Base-by-base conservation (phyloP, 2,797 vertebrate genomes). In the Galaxias olidus region DNA sequence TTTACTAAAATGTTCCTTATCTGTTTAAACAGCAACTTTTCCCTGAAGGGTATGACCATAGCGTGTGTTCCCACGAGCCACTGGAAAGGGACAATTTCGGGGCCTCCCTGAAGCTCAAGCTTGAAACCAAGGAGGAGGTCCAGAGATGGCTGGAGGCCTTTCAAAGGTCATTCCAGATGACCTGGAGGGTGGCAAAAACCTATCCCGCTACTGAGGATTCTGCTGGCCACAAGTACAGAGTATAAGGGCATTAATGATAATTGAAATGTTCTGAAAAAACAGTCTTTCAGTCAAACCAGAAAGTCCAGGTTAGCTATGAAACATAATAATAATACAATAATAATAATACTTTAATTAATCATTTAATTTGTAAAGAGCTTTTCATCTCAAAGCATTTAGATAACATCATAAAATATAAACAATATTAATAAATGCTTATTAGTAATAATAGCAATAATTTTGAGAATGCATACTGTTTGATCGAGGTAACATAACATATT, bases 161-260 rank as follows among this genome's bases (percentile, higher is more conserved):
- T 18, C 51, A 53, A 53, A n/a, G n/a, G n/a, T 53, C 10, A 53
- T 53, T n/a, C 13, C n/a, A 53, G 10, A 18, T 53, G n/a, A n/a
- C n/a, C n/a, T n/a, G 51, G 15, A 53, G 51, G 10, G 51, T 53
- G 9, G 51, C 51, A 3, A 53, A 17, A 53, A 8, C 51, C 2
- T 2, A n/a, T n/a, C n/a, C 51, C 10, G 8, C 4, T 15, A 9
- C 51, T 15, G 14, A 53, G 10, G 9, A 53, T 4, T 17, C 4
- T 9, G 5, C 10, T 5, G 8, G 14, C 4, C 51, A 18, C 15
- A 53, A 18, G 10, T n/a, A 53, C 15, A 53, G n/a, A n/a, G n/a
- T n/a, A n/a, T n/a, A n/a, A n/a, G n/a, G n/a, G n/a, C n/a, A n/a
- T n/a, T n/a, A n/a, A n/a, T n/a, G n/a, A 53, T n/a, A 53, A 8